Evolutionary conservation across 2,888 invertebrate genomes (phyloP).

Genomic region (Hanleya hanleyi): DNA sequence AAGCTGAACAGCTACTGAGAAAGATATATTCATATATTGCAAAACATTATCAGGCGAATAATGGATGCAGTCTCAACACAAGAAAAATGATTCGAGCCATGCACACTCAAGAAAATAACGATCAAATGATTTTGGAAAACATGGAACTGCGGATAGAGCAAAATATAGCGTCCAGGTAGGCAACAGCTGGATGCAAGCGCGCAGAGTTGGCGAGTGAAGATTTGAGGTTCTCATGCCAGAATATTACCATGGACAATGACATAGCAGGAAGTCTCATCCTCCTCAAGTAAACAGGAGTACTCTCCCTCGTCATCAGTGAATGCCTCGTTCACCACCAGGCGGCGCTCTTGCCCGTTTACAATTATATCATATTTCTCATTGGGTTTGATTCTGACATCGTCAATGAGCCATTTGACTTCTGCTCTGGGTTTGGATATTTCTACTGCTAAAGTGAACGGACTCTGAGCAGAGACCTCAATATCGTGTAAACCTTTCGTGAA

Average conservation of each 20-base stretch:
- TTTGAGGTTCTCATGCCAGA: background rate
- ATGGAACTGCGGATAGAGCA: no score
- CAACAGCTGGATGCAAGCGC: no score
- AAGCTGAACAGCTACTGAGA: no score
- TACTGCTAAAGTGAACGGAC: background rate
- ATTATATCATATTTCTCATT: constrained; percentile 55
- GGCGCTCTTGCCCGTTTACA: constrained; percentile 60
- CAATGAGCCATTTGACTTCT: constrained; percentile 70
- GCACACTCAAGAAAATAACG: no score
- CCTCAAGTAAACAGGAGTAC: constrained; percentile 64
- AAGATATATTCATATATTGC: no score
- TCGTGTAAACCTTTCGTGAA: constrained; percentile 44
- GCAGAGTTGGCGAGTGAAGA: no score
- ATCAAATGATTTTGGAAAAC: no score
- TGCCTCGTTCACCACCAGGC: constrained; percentile 61
- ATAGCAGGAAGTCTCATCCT: constrained; percentile 26
- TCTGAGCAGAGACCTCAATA: constrained; percentile 4
- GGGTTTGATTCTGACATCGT: constrained; percentile 56
- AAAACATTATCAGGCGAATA: no score
- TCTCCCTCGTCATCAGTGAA: constrained; percentile 69
- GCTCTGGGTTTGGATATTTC: constrained; percentile 65
- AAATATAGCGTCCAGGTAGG: no score
- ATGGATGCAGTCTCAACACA: no score
- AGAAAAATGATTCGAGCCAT: no score
- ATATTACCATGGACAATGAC: constrained; percentile 7